A percentile compares a stretch with the other conserved stretches of the same genome.
Conservation (phyloP, 2,888 invertebrate species). For the Eupithecia subumbrata region DNA sequence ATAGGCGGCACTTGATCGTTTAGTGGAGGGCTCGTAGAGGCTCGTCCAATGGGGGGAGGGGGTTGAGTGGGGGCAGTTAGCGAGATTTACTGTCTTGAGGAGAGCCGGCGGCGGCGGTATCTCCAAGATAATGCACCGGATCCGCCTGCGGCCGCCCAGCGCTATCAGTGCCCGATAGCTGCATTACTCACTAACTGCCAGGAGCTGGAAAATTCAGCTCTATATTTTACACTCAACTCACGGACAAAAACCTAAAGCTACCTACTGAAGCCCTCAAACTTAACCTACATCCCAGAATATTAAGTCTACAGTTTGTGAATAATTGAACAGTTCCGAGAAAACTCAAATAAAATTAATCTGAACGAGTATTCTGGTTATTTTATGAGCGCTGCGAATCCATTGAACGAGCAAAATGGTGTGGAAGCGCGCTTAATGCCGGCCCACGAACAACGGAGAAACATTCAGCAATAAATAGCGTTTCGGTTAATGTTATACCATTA, state of each 20-base stretch:
- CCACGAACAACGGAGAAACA: neutral
- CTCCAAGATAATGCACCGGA: conserved; percentile 24
- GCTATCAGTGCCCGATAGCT: neutral
- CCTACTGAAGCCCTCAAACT: neutral
- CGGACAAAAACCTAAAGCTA: neutral
- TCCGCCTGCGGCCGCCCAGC: conserved; percentile 1
- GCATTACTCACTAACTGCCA: conserved; percentile 17
- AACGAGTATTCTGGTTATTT: conserved; percentile 4
- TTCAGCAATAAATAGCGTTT: neutral
- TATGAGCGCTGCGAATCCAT: conserved; percentile 8
- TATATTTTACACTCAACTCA: neutral
- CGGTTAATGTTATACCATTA: neutral
- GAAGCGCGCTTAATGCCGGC: neutral
- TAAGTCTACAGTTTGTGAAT: neutral
- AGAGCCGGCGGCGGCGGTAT: conserved; percentile 1
- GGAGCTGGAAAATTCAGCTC: too few species aligned
- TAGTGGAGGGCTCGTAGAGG: conserved; percentile 17
- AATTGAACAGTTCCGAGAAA: neutral
- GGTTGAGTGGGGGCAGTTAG: conserved; percentile 21
- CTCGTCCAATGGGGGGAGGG: neutral
- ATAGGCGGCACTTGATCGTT: conserved; percentile 27
- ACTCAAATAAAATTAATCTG: conserved; percentile 4
- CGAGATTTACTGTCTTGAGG: conserved; percentile 27
- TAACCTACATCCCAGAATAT: neutral
- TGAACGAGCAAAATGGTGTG: conserved; percentile 7